These are phyloP conservation scores for Periophthalmus magnuspinnatus DNA, from an alignment of 2,797 vertebrate species.

Conservation along the genomic window DNA sequence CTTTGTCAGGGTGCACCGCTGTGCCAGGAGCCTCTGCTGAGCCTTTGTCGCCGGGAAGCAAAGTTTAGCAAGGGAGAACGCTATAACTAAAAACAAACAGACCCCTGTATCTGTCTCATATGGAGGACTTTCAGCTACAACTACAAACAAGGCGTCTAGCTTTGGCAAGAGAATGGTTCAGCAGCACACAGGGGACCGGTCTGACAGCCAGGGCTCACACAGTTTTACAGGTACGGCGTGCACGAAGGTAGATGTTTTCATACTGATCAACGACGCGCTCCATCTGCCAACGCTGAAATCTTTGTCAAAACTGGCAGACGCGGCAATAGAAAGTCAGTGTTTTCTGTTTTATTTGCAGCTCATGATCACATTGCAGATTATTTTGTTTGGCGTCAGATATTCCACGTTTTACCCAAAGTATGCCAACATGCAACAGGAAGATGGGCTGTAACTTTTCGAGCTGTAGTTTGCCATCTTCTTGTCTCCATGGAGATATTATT, in stretches of 20 bases:
- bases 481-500: not conserved
- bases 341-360: not conserved
- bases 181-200: not conserved
- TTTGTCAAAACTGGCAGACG: not conserved
- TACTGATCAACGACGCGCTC: not conserved
- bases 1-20: conserved; percentile 2
- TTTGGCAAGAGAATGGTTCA: conserved; percentile 7
- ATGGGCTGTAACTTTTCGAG: not conserved
- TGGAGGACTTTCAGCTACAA: conserved; percentile 9
- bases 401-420: not conserved
- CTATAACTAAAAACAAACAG: conserved; percentile 12
- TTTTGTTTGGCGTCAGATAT: not conserved
- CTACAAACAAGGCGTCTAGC: not conserved
- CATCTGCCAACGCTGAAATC: not conserved
- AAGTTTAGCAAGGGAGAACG: conserved; percentile 12
- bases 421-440: not conserved
- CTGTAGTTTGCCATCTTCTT: no score
- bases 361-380: conserved; percentile 1
- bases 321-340: not conserved
- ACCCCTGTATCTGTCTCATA: conserved; percentile 8
- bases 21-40: conserved; percentile 3
- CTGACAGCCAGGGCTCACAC: conserved; percentile 5
- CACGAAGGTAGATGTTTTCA: conserved; percentile 1
- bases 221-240: conserved; percentile 6
- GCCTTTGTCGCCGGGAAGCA: conserved; percentile 23